Conservation (phyloP, 2,797 vertebrate genomes). For the Chrosomus eos region DNA sequence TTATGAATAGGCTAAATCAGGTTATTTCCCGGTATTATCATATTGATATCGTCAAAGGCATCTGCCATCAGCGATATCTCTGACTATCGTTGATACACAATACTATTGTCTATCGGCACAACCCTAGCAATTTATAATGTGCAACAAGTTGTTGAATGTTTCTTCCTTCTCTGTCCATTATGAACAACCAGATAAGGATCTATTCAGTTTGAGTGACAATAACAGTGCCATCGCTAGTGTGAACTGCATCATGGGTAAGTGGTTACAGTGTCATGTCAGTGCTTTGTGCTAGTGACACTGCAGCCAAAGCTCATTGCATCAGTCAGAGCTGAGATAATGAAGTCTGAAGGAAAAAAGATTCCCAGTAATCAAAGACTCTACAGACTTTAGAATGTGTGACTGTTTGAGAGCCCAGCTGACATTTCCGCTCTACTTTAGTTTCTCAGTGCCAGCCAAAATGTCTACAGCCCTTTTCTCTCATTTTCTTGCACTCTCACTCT, state of each 20-base stretch:
- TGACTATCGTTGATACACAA: too few species aligned
- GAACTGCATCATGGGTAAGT: constrained; percentile 37
- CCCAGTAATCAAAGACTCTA: constrained; percentile 61
- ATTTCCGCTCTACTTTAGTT: constrained; percentile 16
- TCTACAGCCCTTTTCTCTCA: too few species aligned
- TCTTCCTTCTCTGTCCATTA: neutral
- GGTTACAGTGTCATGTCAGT: constrained; percentile 42
- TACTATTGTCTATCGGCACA: too few species aligned
- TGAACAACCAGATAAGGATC: constrained; percentile 13
- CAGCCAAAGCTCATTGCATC: constrained; percentile 48
- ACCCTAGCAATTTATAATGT: neutral
- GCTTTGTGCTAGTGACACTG: constrained; percentile 30
- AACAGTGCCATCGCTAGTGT: neutral
- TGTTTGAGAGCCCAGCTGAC: constrained; percentile 16
- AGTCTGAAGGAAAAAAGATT: constrained; percentile 54
- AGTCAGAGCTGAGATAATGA: constrained; percentile 60
- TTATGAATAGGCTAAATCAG: too few species aligned
- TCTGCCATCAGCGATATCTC: too few species aligned
- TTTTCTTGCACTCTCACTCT: too few species aligned
- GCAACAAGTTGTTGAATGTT: constrained; percentile 17
- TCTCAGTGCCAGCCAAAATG: neutral
- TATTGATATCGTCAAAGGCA: too few species aligned
- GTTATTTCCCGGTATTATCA: too few species aligned
- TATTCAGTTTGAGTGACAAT: constrained; percentile 28
- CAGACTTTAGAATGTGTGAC: constrained; percentile 46